A percentile compares a stretch with the other conserved stretches of the same genome.
Evolutionary conservation across 2,888 invertebrate species (phyloP).

Genomic region (Lepidocyrtinus sp.): DNA sequence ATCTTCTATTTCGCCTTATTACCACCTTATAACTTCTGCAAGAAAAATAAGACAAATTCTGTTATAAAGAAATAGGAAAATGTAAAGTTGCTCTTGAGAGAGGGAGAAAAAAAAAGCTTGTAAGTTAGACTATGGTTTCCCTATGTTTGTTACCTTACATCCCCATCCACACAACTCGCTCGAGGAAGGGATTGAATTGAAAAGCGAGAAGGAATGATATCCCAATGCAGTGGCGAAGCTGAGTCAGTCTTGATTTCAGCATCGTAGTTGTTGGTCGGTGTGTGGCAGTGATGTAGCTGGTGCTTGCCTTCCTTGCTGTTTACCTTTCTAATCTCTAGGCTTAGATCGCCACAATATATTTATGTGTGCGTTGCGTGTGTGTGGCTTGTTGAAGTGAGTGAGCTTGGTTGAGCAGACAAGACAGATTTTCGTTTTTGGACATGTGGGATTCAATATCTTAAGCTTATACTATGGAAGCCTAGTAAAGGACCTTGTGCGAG

Average conservation of each 20-base stretch:
- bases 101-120: no score
- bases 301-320: not conserved
- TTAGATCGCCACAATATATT: not conserved
- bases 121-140: not conserved
- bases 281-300: constrained; percentile 5
- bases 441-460: constrained; percentile 8
- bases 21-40: no score
- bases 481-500: constrained; percentile 45
- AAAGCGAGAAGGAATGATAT: constrained; percentile 9
- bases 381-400: not conserved
- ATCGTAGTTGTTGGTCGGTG: constrained; percentile 33
- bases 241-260: constrained; percentile 38
- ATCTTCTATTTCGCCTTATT: not conserved
- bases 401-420: not conserved
- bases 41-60: no score
- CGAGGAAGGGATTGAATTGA: not conserved
- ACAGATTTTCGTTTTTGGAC: not conserved
- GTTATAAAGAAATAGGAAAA: no score
- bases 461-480: not conserved
- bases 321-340: not conserved
- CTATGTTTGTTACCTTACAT: constrained; percentile 2
- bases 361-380: not conserved
- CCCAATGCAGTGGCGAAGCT: constrained; percentile 3
- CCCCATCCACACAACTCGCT: not conserved
- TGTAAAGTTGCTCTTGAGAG: no score